Base-by-base conservation (phyloP, 2,113 vertebrate genomes). In the Odobenus rosmarus region DNA sequence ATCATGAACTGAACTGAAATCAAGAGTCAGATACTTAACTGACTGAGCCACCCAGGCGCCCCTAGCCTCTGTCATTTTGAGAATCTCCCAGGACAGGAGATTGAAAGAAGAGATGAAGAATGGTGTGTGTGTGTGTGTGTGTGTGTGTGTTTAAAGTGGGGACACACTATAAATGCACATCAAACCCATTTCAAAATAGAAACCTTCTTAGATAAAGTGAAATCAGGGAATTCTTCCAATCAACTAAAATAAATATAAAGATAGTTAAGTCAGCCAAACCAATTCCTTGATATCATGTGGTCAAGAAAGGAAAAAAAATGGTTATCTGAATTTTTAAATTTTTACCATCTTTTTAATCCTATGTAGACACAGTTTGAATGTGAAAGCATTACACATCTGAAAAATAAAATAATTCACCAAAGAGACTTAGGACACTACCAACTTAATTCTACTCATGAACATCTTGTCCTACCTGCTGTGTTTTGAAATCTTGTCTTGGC, bases 401-500 rank as follows among this genome's bases (percentile, higher is more conserved):
- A 49, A 88, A 97, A 91, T 82, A 90, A 96, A 87, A 79, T 51
- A 36, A 93, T 42, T 81, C 76, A 53, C 8, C 53, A 92, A 46
- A 81, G 26, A 84, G 55, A 95, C 89, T 84, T 93, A 92, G 71
- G 64, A 57, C 10, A 67, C 57, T 72, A 53, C 57, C 72, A 96
- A 76, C 77, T 94, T 69, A 81, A 85, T 61, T 83, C 94, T 92
- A 39, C 95, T 33, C 61, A 51, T 79, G 46, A 74, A 93, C 76
- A 92, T 87, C 85, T 90, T 98, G 95, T 64, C 93, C 92, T 91
- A 57, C 71, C 95, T 95, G 92, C 82, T 93, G 3, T 96, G 62
- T 23, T 98, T 87, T 97, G 95, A 98, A 95, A 81, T 90, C 69
- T 83, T n/a, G 93, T 46, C 74, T 93, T 97, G 87, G 85, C 46